A percentile compares a stretch with the other conserved stretches of the same genome.
These are phyloP conservation scores for Lucilia cuprina DNA, from an alignment of 1,140 invertebrate genomes.

Conservation along the genomic window DNA sequence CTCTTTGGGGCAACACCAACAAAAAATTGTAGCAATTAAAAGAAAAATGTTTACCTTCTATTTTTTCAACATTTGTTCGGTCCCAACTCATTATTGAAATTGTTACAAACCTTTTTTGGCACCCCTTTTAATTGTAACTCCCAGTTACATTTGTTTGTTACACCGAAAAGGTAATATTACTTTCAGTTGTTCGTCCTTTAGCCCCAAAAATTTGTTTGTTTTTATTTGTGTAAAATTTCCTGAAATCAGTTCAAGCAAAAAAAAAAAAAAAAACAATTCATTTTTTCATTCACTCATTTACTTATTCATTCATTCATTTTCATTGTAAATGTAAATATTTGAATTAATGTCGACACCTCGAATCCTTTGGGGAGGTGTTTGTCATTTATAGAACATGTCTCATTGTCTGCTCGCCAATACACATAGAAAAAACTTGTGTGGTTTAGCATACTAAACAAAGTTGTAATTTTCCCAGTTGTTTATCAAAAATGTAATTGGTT, in stretches of 20 bases:
- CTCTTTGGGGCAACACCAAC: not conserved
- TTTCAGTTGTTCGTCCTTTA: not conserved
- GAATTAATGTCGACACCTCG: not conserved
- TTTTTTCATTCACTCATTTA: no score
- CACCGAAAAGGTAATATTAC: no score
- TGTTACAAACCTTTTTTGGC: not conserved
- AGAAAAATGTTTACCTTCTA: not conserved
- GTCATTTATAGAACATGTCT: not conserved
- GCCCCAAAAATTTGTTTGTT: not conserved
- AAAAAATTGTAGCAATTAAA: not conserved
- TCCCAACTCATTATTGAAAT: not conserved
- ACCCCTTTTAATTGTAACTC: not conserved
- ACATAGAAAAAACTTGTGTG: no score
- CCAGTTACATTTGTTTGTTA: not conserved
- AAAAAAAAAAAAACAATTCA: no score
- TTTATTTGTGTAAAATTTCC: not conserved
- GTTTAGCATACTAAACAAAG: no score
- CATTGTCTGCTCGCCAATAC: not conserved
- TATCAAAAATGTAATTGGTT: no score
- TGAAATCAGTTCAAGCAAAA: not conserved
- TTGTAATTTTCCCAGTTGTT: no score
- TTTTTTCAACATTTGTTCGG: not conserved
- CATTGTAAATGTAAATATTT: not conserved
- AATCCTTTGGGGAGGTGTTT: not conserved
- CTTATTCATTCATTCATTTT: not conserved